Evolutionary conservation across 2,888 invertebrate genomes (phyloP), one percentile per base, ranked within the genome.

Genomic region (Nymphalis urticae): DNA sequence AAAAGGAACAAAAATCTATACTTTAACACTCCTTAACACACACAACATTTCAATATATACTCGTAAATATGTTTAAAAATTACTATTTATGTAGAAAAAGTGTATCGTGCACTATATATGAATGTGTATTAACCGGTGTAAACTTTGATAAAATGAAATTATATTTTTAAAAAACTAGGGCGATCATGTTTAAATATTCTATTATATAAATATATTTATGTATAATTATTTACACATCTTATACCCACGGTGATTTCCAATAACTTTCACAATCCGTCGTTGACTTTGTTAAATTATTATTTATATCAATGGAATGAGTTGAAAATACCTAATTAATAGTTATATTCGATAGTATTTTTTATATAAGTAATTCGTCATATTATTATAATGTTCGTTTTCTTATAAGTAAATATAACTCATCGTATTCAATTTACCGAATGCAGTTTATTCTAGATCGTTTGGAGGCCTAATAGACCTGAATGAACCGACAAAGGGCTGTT

Each of bases 101-200:
- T 85, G 84, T 84, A 76, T 72, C 68, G 86, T 88, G 85, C 85
- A 83, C 77, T 82, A 84, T 73, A 79, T 77, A 80, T 81, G 71
- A 72, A 59, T 56, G 66, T 72, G 73, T 73, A 81, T 82, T 77
- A 79, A 80, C 76, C 79, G 73, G 82, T 85, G 85, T 81, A 80
- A 79, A 82, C 32, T 56, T 72, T 77, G 78, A 73, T 72, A 77
- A 80, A 80, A 76, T 81, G 75, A 77, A 82, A 83, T 66, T 79
- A 79, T 76, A 72, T 75, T 77, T 79, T 76, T 75, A 76, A 74
- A 71, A 79, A 79, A 77, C 81, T 82, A 82, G 77, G 72, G 76
- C 77, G 72, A 76, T 75, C 73, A 79, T 72, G 75, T 66, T 16
- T 2, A 24, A 72, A 65, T 73, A 73, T 54, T 58, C 65, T 73